phyloP scores from a whole-genome alignment of 2,888 invertebrate species.

The Ectropis crepuscularia region DNA sequence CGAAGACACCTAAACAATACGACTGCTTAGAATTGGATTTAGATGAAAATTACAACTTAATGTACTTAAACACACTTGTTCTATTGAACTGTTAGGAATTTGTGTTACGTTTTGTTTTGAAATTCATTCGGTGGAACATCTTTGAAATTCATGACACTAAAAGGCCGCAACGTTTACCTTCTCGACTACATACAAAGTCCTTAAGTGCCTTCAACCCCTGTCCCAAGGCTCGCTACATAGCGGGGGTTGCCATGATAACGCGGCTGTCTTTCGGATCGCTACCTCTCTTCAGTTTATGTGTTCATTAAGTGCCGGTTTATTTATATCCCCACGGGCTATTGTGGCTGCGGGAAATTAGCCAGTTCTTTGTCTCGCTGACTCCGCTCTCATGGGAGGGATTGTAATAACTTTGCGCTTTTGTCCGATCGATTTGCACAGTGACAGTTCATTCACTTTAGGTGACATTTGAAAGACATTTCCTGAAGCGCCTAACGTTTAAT shows the following conservation, averaged over 20 bases:
- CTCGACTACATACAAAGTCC: conserved; percentile 34
- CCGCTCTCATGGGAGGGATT: conserved; percentile 51
- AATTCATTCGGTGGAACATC: neutral
- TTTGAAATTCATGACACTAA: conserved; percentile 21
- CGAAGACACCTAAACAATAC: too few species aligned
- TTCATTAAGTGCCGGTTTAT: conserved; percentile 79
- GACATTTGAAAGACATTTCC: conserved; percentile 7
- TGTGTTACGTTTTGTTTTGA: neutral
- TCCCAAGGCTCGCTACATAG: conserved; percentile 26
- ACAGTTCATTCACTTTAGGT: neutral
- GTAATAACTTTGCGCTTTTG: conserved; percentile 25
- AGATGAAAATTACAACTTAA: too few species aligned
- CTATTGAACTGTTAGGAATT: too few species aligned
- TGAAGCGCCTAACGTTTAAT: conserved; percentile 9
- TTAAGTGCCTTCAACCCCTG: conserved; percentile 37
- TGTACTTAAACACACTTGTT: too few species aligned
- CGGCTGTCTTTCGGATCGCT: conserved; percentile 59
- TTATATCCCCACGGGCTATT: conserved; percentile 76
- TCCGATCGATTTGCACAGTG: conserved; percentile 4
- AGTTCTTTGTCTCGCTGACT: conserved; percentile 77
- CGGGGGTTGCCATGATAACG: conserved; percentile 63
- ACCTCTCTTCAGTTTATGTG: conserved; percentile 75
- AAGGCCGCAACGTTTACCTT: conserved; percentile 20
- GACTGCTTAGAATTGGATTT: too few species aligned
- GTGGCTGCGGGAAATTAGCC: conserved; percentile 70